These are phyloP conservation scores for Melanerpes formicivorus DNA, from an alignment of 2,113 vertebrate genomes.

Conservation along the genomic window DNA sequence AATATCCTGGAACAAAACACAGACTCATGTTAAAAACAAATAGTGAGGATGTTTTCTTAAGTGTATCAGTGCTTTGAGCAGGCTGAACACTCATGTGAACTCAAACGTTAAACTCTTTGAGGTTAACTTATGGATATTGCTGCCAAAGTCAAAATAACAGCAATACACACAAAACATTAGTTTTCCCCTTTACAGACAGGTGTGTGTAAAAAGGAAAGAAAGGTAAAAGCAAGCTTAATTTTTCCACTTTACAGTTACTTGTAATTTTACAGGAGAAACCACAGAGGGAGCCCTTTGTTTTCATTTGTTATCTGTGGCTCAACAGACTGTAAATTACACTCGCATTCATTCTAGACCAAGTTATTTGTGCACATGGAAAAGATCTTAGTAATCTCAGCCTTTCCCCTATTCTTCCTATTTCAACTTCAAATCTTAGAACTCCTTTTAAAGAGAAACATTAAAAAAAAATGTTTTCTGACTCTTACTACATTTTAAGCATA, in stretches of 20 bases:
- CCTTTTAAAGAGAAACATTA: neutral
- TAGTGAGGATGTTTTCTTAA: neutral
- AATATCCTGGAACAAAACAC: constrained; percentile 83
- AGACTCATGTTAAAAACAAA: neutral
- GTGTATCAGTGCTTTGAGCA: rapidly evolving
- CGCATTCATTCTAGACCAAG: neutral
- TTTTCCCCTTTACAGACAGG: neutral
- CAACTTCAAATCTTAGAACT: neutral
- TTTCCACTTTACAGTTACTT: neutral
- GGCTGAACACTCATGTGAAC: neutral
- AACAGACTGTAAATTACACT: neutral
- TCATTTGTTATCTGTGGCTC: neutral
- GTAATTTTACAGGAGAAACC: neutral
- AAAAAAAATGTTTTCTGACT: neutral
- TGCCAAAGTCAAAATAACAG: neutral
- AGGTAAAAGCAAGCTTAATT: neutral
- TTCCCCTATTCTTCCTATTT: neutral
- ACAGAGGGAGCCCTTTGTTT: constrained; percentile 45
- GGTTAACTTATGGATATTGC: neutral
- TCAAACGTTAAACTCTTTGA: neutral
- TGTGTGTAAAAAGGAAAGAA: neutral
- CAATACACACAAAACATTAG: neutral
- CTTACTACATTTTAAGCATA: neutral
- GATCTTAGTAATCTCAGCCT: neutral
- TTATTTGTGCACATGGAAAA: neutral